Evolutionary conservation across 2,888 invertebrate genomes (phyloP), one percentile per base, ranked within the genome.

Genomic region (Morpho achilles): DNA sequence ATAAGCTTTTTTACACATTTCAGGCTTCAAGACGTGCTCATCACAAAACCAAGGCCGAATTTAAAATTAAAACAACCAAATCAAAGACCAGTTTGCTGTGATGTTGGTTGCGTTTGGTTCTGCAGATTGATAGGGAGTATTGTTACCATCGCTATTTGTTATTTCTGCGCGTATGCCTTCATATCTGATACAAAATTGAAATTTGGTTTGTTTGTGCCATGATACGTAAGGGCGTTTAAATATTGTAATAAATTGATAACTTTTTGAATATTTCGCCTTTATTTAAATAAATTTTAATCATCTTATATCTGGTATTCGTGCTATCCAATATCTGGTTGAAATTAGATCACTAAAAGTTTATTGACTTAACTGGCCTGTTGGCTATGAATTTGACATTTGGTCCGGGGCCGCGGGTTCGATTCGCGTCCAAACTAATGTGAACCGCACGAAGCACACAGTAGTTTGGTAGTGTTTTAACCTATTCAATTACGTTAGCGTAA

Each of bases 31-130:
- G 61, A 62, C 23, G 23, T 63, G 1, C 48, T 53, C 8, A 40
- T 55, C 46, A 57, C 46, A 16, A 63, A 61, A 55, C 56, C 61
- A 8, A 60, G 62, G 43, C 32, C 45, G 8, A 67, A 68, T 49
- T 40, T 43, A 40, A 65, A 60, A 48, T 22, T 49, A 7, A 58
- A 48, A 16, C 53, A 61, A 44, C 69, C 45, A 3, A 66, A 68
- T 41, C 79, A 71, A 49, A 73, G 77, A 7, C 84, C 84, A 0
- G 61, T 86, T 0, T 85, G 80, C 64, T 77, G 71, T 9, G 87
- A 88, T 10, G 41, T 70, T 0, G 80, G 77, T 2, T 87, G 82
- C 57, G 62, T 87, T 2, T 87, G 87, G 88, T 82, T 82, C 61
- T 77, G 75, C 53, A 61, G 82, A 2, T 59, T 88, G 1, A 59